Percentiles rank a stretch among this genome's conserved stretches.
These are phyloP conservation scores for Hoplias malabaricus DNA, from an alignment of 2,113 vertebrate genomes.

Conservation along the genomic window DNA sequence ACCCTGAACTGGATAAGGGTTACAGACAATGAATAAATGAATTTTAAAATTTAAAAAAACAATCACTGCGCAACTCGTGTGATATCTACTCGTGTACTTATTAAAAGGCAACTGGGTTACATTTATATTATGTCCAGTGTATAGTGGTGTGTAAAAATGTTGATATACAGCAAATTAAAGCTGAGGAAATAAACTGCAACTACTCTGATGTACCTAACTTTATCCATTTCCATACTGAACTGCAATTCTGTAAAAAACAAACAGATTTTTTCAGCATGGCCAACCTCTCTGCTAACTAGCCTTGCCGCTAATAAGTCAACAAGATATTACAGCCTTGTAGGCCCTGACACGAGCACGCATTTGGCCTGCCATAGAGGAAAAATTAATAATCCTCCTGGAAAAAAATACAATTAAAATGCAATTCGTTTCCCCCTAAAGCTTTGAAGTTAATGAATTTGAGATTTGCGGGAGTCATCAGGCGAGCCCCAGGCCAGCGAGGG, in stretches of 20 bases:
- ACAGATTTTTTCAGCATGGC: background rate
- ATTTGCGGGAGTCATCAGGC: constrained; percentile 14
- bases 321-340: constrained; percentile 32
- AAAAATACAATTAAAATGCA: constrained; percentile 45
- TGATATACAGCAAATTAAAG: constrained; percentile 8
- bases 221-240: constrained; percentile 61
- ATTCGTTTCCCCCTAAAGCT: constrained; percentile 42
- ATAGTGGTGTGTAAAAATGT: too few species aligned
- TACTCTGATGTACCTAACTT: constrained; percentile 56
- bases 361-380: constrained; percentile 18
- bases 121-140: too few species aligned
- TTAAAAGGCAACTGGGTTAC: too few species aligned
- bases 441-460: constrained; percentile 51
- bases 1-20: too few species aligned
- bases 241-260: constrained; percentile 66
- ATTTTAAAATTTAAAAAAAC: too few species aligned
- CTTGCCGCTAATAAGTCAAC: constrained; percentile 30
- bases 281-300: constrained; percentile 20
- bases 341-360: background rate
- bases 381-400: constrained; percentile 33
- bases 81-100: too few species aligned
- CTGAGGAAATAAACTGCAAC: too few species aligned
- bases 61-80: too few species aligned
- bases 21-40: too few species aligned
- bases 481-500: constrained; percentile 14